Evolutionary conservation across 2,888 invertebrate genomes (phyloP).

Genomic region (Rhyacophila evoluta): DNA sequence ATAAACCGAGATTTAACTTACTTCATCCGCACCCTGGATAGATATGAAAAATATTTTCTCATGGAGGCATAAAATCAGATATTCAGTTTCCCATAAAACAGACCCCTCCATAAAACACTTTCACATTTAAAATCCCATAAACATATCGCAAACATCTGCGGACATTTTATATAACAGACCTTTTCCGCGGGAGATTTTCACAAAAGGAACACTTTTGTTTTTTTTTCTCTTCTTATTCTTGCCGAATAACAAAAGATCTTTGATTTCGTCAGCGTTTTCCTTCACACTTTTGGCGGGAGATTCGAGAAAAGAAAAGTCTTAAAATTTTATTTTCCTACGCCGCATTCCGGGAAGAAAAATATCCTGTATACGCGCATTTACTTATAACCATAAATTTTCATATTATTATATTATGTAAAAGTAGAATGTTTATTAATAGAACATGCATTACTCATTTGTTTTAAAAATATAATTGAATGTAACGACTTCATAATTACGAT

Average conservation of each 20-base stretch:
- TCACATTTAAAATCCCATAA: not conserved
- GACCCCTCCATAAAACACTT: not conserved
- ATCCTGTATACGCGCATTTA: too few species aligned
- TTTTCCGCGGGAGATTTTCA: conserved; percentile 14
- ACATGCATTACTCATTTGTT: too few species aligned
- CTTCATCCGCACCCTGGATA: not conserved
- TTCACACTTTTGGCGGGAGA: not conserved
- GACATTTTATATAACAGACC: conserved; percentile 22
- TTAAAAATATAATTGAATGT: too few species aligned
- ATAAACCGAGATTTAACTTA: too few species aligned
- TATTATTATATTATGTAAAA: too few species aligned
- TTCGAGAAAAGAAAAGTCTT: not conserved
- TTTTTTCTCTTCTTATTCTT: not conserved
- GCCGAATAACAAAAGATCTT: conserved; percentile 17
- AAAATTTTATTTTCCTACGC: not conserved
- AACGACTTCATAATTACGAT: too few species aligned
- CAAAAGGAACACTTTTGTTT: conserved; percentile 19
- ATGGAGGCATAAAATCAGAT: not conserved
- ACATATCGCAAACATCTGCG: conserved; percentile 19
- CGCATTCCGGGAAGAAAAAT: not conserved
- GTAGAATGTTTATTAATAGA: too few species aligned
- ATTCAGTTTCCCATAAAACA: conserved; percentile 6
- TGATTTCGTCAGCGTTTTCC: conserved; percentile 4
- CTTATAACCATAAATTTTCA: too few species aligned
- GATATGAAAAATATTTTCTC: not conserved